Base-by-base conservation (phyloP, 1,140 invertebrate genomes). In the Pomacea maculata region DNA sequence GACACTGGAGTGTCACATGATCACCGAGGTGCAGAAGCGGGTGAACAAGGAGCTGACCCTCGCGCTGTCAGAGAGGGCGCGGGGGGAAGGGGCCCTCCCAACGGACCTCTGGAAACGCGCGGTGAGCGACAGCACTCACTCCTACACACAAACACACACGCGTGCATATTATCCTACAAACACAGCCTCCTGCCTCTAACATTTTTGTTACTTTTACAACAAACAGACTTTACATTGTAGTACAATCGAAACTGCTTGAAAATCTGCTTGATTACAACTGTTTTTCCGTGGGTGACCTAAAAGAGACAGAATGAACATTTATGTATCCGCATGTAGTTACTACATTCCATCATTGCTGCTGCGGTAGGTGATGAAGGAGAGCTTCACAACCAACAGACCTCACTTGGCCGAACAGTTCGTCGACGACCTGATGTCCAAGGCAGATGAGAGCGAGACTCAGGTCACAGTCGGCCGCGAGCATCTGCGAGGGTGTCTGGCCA, bases 101-200 rank as follows among this genome's bases (percentile, higher is more conserved):
- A 91, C 90, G 45, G 91, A 92, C 83, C 83, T 92, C 8, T 92
- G 91, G 91, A 91, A 91, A 82, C 87, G 86, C 84, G 85, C 89
- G 21, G 90, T 92, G 83, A 86, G 88, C 17, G 4, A 67, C 64
- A 17, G 64, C 64, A 67, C 64, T 21, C n/a, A 29, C 71, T 25
- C 45, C 21, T 45, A 73, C 77, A 77, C 15, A 75, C n/a, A 67
- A 19, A 67, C 64, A 3, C 64, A 45, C 34, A 6, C 34, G 6
- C 34, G 1, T 45, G 34, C 6, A 45, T 45, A 45, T 45, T 45
- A 2, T 45, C 34, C 34, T 45, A 45, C 34, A 45, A 45, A 45
- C 34, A 45, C 6, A 45, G 34, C 34, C 34, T 45, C 6, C 34
- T 1, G 6, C 34, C 34, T 6, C 1, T 45, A 45, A 45, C 34